Evolutionary conservation across 1,140 invertebrate species (phyloP).

Genomic region (Calycopis cecrops): DNA sequence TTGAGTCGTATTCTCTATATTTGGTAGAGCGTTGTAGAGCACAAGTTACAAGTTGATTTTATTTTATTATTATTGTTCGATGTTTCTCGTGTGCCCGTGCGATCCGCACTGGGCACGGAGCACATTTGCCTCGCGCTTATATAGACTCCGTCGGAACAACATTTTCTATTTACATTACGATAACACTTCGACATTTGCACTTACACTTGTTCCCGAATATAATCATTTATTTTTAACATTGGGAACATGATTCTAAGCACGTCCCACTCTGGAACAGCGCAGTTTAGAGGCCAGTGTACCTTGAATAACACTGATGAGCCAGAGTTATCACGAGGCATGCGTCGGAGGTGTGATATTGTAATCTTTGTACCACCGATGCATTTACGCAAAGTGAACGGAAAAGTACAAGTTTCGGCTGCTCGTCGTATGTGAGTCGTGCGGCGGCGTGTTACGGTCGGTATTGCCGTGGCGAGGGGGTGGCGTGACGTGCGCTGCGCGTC

Average conservation of each 20-base stretch:
- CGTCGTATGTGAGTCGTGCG: constrained; percentile 23
- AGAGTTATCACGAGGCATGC: too few relatives aligned
- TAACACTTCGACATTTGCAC: constrained; percentile 34
- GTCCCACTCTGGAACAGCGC: background rate
- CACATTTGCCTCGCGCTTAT: constrained; percentile 31
- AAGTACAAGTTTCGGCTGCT: constrained; percentile 37
- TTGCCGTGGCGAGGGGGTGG: constrained; percentile 24
- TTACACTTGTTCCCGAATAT: constrained; percentile 12
- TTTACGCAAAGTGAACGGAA: constrained; percentile 54
- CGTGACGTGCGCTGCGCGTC: constrained; percentile 42
- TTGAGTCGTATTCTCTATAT: too few relatives aligned
- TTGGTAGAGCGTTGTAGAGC: too few relatives aligned
- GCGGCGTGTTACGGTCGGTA: constrained; percentile 22
- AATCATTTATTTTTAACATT: background rate
- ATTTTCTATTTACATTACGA: constrained; percentile 37
- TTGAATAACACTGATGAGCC: too few relatives aligned
- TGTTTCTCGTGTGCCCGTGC: constrained; percentile 57
- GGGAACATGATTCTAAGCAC: too few relatives aligned
- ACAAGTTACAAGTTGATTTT: background rate
- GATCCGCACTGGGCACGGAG: constrained; percentile 58
- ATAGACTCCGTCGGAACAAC: constrained; percentile 49
- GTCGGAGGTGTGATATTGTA: constrained; percentile 6
- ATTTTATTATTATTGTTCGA: constrained; percentile 8
- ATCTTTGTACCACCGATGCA: constrained; percentile 16
- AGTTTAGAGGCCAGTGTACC: background rate